A percentile compares a stretch with the other conserved stretches of the same genome.
Conservation (phyloP, 2,888 invertebrate species). For the Aradus depressus region DNA sequence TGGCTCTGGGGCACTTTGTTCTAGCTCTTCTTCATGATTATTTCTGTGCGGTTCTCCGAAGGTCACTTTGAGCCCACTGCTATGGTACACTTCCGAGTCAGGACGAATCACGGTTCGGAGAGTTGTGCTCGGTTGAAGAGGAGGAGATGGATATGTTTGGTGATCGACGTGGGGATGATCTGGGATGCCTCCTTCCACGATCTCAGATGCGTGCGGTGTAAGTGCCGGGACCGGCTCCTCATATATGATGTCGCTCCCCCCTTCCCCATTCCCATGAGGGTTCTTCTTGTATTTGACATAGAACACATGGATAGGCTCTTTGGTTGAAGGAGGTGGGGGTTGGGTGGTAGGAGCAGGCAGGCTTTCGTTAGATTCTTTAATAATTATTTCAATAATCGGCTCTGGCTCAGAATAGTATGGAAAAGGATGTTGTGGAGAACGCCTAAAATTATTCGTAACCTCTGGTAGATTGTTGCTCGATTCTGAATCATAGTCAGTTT, state of each 20-base stretch:
- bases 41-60: conserved; percentile 49
- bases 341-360: conserved; percentile 52
- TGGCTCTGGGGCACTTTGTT: conserved; percentile 26
- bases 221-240: conserved; percentile 71
- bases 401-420: conserved; percentile 63
- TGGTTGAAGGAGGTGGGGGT: conserved; percentile 46
- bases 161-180: conserved; percentile 17
- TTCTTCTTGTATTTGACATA: conserved; percentile 86
- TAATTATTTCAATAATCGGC: conserved; percentile 84
- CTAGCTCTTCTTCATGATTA: conserved; percentile 18
- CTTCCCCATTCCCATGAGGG: conserved; percentile 45
- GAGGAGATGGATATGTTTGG: conserved; percentile 31
- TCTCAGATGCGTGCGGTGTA: conserved; percentile 55
- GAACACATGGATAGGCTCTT: conserved; percentile 81
- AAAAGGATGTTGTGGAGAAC: not conserved
- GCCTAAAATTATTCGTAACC: conserved; percentile 34
- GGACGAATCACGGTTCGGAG: conserved; percentile 74
- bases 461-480: conserved; percentile 23
- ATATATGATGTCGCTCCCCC: conserved; percentile 59
- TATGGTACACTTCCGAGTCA: conserved; percentile 70
- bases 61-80: conserved; percentile 66
- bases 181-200: conserved; percentile 36
- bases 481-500: conserved; percentile 26
- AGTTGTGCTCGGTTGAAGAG: conserved; percentile 60
- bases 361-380: conserved; percentile 77